A percentile compares a stretch with the other conserved stretches of the same genome.
Conservation (phyloP, 2,797 vertebrate genomes). For the Melanotaenia parkinsoni region DNA sequence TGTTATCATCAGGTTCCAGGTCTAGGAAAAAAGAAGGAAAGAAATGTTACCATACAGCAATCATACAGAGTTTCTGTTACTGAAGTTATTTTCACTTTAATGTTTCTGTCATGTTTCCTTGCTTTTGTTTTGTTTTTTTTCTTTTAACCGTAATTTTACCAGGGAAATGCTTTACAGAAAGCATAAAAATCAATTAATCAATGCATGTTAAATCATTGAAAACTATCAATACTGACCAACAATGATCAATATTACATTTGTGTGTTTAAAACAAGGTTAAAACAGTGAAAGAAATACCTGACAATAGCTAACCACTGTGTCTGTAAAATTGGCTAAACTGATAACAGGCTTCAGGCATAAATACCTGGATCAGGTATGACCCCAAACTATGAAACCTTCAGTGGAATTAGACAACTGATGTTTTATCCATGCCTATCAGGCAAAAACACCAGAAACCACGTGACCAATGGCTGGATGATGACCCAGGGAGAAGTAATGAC, state of each 20-base stretch:
- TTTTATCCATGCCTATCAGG: not conserved
- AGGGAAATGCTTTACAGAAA: too few species aligned
- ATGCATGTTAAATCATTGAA: not conserved
- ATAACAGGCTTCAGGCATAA: not conserved
- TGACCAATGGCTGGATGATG: not conserved
- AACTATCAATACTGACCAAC: not conserved
- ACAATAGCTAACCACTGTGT: too few species aligned
- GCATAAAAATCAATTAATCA: too few species aligned
- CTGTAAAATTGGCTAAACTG: not conserved
- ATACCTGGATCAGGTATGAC: not conserved
- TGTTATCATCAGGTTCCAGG: slow-evolving; percentile 94
- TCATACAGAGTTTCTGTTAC: not conserved
- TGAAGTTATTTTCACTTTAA: not conserved
- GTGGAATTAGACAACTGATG: not conserved
- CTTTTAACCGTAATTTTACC: too few species aligned
- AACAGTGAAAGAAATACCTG: not conserved
- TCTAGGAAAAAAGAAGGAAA: slow-evolving; percentile 78
- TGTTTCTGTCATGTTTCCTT: slow-evolving; percentile 1
- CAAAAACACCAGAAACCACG: not conserved
- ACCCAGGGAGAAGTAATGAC: too few species aligned
- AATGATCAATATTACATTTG: not conserved
- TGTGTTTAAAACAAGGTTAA: not conserved
- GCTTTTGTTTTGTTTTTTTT: not conserved
- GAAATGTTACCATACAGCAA: slow-evolving; percentile 15
- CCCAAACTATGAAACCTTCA: not conserved